These are phyloP conservation scores for Xenopus borealis DNA, from an alignment of 2,113 vertebrate genomes.

Conservation along the genomic window DNA sequence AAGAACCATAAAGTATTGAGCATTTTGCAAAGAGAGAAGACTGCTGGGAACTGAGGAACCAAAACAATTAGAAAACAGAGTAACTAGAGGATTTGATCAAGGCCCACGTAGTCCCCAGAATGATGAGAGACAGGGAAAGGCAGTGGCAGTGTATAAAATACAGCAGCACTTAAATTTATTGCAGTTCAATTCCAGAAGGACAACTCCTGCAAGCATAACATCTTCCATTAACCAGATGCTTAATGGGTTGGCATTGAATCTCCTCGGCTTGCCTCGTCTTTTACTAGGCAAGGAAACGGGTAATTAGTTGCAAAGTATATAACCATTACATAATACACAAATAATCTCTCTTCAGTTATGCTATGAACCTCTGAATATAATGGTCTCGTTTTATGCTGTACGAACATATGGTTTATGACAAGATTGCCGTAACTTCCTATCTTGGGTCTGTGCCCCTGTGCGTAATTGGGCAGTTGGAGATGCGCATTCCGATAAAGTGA, in stretches of 20 bases:
- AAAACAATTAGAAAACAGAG: no score
- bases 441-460: constrained; percentile 14
- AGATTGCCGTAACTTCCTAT: constrained; percentile 2
- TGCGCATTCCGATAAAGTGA: neutral
- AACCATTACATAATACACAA: constrained; percentile 23
- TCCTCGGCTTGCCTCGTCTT: constrained; percentile 9
- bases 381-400: neutral
- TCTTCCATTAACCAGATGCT: constrained; percentile 38
- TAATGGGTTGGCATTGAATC: constrained; percentile 35
- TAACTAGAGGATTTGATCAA: no score
- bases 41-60: no score
- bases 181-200: neutral
- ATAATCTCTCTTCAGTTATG: constrained; percentile 10
- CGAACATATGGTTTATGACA: constrained; percentile 41
- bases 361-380: constrained; percentile 31
- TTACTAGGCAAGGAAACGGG: constrained; percentile 14
- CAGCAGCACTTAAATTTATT: neutral
- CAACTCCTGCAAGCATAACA: constrained; percentile 17
- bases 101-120: neutral
- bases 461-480: constrained; percentile 20
- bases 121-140: neutral
- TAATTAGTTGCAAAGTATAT: constrained; percentile 30
- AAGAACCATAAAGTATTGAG: no score
- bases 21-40: no score
- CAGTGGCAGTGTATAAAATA: no score